Evolutionary conservation across 1,140 invertebrate genomes (phyloP), one percentile per base, ranked within the genome.

Genomic region (Cyphomyrmex costatus): DNA sequence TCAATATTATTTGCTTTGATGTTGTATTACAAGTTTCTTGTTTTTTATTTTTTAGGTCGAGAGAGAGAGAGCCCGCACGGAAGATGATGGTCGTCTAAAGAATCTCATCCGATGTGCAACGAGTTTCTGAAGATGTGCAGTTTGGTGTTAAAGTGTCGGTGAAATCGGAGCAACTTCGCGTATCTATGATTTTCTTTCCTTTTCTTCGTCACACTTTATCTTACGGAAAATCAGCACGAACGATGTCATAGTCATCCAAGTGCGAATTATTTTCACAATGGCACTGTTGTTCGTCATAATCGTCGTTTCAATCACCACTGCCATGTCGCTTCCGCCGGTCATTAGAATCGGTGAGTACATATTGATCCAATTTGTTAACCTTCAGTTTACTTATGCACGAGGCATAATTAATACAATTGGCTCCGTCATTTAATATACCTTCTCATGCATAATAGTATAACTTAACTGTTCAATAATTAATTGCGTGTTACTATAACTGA

Each of bases 341-440:
- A 96, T 97, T 93, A 96, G 96, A 95, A 97, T 97, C 93, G 96
- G 96, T 97, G 90, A 96, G 95, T 95, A 49, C 30, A 36, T 66
- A 74, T 61, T 27, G 24, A 83, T 60, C 10, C 7, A 73, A 36
- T 61, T 21, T 71, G 2, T 46, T n/a, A 46, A 1, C 2, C 60
- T 83, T n/a, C 14, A 30, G 2, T 16, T 82, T 60, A 60, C 19
- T 46, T 73, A 33, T n/a, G 24, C 24, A 36, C 53, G 24, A 60
- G 4, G 30, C 10, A 30, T 53, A 24, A 58, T 42, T 68, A 58
- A 19, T 21, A 19, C 49, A 8, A 79, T 27, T 56, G 33, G 5
- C 2, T 30, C 21, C 21, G 1, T 70, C 21, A 66, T 78, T 16
- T 49, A 78, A 65, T 46, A 14, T 27, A 4, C 5, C 10, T 12